Evolutionary conservation across 1,140 invertebrate genomes (phyloP).

Genomic region (Cylas formicarius): DNA sequence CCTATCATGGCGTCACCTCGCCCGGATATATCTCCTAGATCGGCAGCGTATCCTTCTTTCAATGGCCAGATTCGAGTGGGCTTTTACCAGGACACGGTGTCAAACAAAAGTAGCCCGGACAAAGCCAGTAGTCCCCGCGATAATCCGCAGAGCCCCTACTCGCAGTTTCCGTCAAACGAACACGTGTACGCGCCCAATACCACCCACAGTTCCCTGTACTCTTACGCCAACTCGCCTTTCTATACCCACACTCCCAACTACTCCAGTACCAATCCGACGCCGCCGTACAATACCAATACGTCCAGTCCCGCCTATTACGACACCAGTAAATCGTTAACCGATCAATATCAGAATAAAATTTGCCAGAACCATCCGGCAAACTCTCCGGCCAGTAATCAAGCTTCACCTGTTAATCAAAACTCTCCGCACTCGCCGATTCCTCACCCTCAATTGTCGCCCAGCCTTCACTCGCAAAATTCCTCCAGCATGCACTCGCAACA

Average conservation of each 20-base stretch:
- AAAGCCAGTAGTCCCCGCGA: conserved; percentile 62
- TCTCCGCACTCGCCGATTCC: conserved; percentile 22
- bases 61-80: conserved; percentile 67
- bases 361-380: conserved; percentile 29
- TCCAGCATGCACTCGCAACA: conserved; percentile 17
- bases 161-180: conserved; percentile 54
- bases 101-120: conserved; percentile 62
- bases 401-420: conserved; percentile 26
- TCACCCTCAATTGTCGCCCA: conserved; percentile 20
- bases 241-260: conserved; percentile 35
- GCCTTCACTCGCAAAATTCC: conserved; percentile 8
- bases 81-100: conserved; percentile 70
- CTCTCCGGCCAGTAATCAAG: conserved; percentile 26
- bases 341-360: conserved; percentile 31
- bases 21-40: conserved; percentile 51
- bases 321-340: conserved; percentile 31
- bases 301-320: conserved; percentile 31
- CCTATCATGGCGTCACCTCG: conserved; percentile 45
- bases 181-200: conserved; percentile 48
- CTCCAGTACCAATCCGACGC: conserved; percentile 35
- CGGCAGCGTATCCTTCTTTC: conserved; percentile 55
- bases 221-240: conserved; percentile 33
- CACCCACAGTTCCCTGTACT: conserved; percentile 30
- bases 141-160: conserved; percentile 51
- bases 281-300: conserved; percentile 24